These are phyloP conservation scores for Dreissena rostriformis DNA, from an alignment of 1,140 invertebrate genomes.

Conservation along the genomic window DNA sequence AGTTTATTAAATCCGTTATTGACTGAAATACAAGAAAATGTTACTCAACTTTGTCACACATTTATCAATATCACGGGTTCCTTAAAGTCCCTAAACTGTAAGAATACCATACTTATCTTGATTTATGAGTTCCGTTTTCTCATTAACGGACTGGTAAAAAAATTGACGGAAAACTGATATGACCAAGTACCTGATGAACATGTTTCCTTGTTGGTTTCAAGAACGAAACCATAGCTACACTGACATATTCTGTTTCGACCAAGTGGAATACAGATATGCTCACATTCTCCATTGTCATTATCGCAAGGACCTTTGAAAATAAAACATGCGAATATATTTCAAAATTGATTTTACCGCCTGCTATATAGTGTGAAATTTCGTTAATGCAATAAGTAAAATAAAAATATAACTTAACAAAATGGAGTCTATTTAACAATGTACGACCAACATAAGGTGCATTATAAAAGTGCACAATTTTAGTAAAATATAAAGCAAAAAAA, in stretches of 20 bases:
- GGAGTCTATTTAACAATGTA: not conserved
- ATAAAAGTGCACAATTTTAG: not conserved
- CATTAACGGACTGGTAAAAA: too few relatives aligned
- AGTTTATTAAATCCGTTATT: too few relatives aligned
- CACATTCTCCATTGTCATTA: constrained; percentile 33
- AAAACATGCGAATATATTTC: too few relatives aligned
- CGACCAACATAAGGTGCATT: not conserved
- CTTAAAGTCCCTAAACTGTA: too few relatives aligned
- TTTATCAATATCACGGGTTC: too few relatives aligned
- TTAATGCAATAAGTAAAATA: not conserved
- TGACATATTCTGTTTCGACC: constrained; percentile 34
- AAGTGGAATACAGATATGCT: constrained; percentile 39
- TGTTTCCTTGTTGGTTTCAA: constrained; percentile 3
- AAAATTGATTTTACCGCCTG: too few relatives aligned
- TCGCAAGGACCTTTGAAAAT: constrained; percentile 20
- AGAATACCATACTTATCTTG: too few relatives aligned
- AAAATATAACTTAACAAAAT: not conserved
- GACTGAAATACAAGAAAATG: too few relatives aligned
- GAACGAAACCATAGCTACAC: constrained; percentile 30
- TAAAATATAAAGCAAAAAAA: too few relatives aligned
- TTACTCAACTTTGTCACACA: too few relatives aligned
- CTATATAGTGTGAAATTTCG: not conserved
- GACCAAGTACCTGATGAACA: constrained; percentile 5
- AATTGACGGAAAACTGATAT: too few relatives aligned
- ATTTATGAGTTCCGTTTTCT: too few relatives aligned